Base-by-base conservation (phyloP, 2,888 invertebrate species). In the Scaptomyza polygonia region DNA sequence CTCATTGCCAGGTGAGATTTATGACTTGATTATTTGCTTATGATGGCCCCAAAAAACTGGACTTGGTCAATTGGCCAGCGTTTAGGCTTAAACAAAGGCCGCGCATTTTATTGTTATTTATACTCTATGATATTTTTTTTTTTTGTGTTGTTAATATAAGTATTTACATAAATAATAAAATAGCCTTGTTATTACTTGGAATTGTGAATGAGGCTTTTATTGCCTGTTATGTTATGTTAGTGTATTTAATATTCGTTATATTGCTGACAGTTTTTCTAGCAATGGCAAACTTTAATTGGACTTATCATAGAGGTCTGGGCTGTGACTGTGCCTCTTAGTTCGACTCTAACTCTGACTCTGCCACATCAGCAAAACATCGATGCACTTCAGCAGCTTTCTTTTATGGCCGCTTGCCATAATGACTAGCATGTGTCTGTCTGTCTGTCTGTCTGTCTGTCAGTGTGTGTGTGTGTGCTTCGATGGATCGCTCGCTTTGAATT, bases 281-380 rank as follows among this genome's bases (percentile, higher is more conserved):
- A 75, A 75, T 75, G 78, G 59, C 78, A 87, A 87, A 84, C 68
- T 84, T 84, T 84, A 84, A 88, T 84, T 84, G 88, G 86, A 88
- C 87, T 88, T 84, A 84, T 84, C 83, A 88, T 63, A 59, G 68
- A 64, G 61, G 61, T 67, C 72, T 64, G 72, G 67, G 49, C 49
- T 67, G 40, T 56, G 47, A 56, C 40, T 68, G 62, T 69, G 56
- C 49, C 48, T 67, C 48, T 42, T 45, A 45, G 40, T 56, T 52
- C 8, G 45, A 39, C 53, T 55, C 27, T 6, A 36, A 27, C 57
- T 49, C 36, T 12, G 25, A 49, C 61, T 59, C 21, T n/a, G 34
- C 62, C 39, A 63, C 47, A 52, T 73, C 57, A 51, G 65, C 66
- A 58, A 55, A 58, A 55, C 40, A 48, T 58, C 36, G 51, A 68